Evolutionary conservation across 2,797 vertebrate species (phyloP).

Genomic region (Enteromius anoplus): DNA sequence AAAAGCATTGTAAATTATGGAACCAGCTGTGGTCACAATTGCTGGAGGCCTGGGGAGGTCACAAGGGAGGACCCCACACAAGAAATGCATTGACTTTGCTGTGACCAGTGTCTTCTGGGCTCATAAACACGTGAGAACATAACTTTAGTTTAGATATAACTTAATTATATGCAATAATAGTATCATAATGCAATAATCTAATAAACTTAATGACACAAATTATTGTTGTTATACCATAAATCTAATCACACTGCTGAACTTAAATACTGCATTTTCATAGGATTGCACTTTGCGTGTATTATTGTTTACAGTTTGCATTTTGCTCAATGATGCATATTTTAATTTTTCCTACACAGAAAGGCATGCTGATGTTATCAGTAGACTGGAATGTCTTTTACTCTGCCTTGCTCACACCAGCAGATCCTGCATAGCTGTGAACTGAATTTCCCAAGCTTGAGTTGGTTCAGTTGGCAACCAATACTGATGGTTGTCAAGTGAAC

Average conservation of each 20-base stretch:
- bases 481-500: background rate
- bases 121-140: background rate
- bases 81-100: background rate
- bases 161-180: background rate
- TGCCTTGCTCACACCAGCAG: conserved; percentile 57
- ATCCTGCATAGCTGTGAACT: background rate
- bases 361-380: conserved; percentile 68
- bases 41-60: background rate
- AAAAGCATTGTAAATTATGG: background rate
- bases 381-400: conserved; percentile 56
- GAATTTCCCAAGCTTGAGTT: conserved; percentile 20
- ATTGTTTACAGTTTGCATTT: background rate
- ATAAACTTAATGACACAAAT: background rate
- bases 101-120: background rate
- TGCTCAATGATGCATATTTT: conserved; percentile 31
- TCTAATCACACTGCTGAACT: background rate
- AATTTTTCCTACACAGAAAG: conserved; percentile 51
- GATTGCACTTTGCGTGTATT: background rate
- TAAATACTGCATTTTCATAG: background rate
- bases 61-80: background rate
- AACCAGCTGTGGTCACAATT: background rate
- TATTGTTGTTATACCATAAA: background rate
- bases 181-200: background rate
- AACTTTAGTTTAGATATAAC: background rate
- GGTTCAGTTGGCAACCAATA: background rate